A percentile compares a stretch with the other conserved stretches of the same genome.
phyloP scores from a whole-genome alignment of 2,113 vertebrate species.

The Cyphomyrus discorhynchus region DNA sequence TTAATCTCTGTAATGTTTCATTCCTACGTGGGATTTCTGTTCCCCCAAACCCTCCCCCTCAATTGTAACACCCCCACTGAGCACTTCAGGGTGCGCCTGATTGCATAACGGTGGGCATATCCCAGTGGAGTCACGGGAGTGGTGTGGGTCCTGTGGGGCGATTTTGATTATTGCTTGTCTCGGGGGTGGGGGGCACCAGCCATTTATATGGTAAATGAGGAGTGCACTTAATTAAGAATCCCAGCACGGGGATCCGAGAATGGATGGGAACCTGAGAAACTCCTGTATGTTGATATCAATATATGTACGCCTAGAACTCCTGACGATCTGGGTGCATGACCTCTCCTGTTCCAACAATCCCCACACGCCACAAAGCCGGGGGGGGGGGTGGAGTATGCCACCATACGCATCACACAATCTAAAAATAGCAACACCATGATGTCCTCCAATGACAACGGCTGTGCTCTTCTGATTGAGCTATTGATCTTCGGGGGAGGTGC shows the following conservation, averaged over 20 bases:
- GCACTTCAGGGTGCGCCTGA: neutral
- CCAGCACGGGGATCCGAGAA: neutral
- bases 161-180: neutral
- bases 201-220: neutral
- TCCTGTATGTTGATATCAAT: neutral
- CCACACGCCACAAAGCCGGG: neutral
- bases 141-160: neutral
- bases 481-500: neutral
- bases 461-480: neutral
- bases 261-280: neutral
- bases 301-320: neutral
- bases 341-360: neutral
- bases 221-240: neutral
- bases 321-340: neutral
- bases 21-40: neutral
- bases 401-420: neutral
- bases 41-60: neutral
- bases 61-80: neutral
- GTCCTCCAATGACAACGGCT: neutral
- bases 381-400: neutral
- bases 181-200: neutral
- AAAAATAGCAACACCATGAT: neutral
- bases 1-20: conserved; percentile 13
- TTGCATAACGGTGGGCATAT: neutral
- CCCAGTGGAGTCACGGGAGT: neutral